Percentiles rank a stretch among this genome's conserved stretches.
Evolutionary conservation across 2,888 invertebrate species (phyloP).

Genomic region (Synergus gifuensis): DNA sequence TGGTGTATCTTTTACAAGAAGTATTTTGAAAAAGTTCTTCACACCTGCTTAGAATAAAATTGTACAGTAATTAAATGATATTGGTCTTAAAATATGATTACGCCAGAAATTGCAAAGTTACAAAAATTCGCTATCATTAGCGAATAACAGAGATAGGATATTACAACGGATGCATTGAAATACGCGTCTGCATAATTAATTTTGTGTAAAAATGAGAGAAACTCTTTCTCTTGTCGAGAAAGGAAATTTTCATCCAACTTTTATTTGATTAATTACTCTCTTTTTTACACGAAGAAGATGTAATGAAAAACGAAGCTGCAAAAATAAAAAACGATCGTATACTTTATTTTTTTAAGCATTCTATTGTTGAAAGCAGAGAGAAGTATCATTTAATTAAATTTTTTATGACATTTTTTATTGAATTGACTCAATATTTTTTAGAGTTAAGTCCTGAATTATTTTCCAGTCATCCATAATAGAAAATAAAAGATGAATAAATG

Average conservation of each 20-base stretch:
- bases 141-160: not conserved
- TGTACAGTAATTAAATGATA: not conserved
- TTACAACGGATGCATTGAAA: not conserved
- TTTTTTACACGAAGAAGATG: not conserved
- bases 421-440: not conserved
- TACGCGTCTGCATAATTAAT: not conserved
- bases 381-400: not conserved
- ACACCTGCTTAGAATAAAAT: not conserved
- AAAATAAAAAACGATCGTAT: not conserved
- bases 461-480: not conserved
- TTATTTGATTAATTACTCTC: not conserved
- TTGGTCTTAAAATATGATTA: not conserved
- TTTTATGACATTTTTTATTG: not conserved
- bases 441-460: not conserved
- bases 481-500: constrained; percentile 6
- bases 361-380: not conserved
- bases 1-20: not conserved
- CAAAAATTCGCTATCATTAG: not conserved
- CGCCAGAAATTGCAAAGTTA: not conserved
- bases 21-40: not conserved
- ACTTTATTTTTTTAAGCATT: not conserved
- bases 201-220: not conserved
- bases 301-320: not conserved
- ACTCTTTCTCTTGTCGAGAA: not conserved
- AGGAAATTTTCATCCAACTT: not conserved